Evolutionary conservation across 1,140 invertebrate species (phyloP).

Genomic region (Drosophila parvula): DNA sequence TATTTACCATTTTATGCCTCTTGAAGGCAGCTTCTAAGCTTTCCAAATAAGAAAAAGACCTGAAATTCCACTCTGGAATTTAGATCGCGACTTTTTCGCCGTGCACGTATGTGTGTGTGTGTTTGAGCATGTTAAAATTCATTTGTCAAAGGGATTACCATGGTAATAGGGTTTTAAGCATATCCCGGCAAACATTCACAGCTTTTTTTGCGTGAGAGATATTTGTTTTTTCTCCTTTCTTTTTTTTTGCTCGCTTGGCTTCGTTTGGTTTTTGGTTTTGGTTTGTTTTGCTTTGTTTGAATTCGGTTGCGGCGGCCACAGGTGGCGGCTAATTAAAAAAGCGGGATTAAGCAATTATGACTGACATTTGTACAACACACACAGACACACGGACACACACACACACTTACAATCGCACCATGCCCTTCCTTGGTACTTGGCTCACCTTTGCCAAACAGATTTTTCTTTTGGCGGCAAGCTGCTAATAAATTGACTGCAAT

Average conservation of each 20-base stretch:
- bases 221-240: slow-evolving; percentile 55
- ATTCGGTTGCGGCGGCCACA: slow-evolving; percentile 45
- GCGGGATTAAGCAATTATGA: slow-evolving; percentile 78
- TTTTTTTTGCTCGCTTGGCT: slow-evolving; percentile 31
- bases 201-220: slow-evolving; percentile 44
- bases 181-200: slow-evolving; percentile 70
- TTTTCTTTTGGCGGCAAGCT: slow-evolving; percentile 48
- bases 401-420: slow-evolving; percentile 24
- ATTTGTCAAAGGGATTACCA: slow-evolving; percentile 83
- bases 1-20: too few relatives aligned
- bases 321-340: slow-evolving; percentile 73
- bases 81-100: slow-evolving; percentile 6
- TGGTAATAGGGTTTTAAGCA: slow-evolving; percentile 81
- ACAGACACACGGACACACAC: slow-evolving; percentile 47
- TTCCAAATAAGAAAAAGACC: not conserved
- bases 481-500: slow-evolving; percentile 80
- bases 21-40: too few relatives aligned
- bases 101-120: slow-evolving; percentile 32
- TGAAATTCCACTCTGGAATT: not conserved
- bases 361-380: slow-evolving; percentile 66
- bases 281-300: slow-evolving; percentile 27
- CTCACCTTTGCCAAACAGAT: slow-evolving; percentile 59
- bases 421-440: not conserved
- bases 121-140: slow-evolving; percentile 73
- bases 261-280: slow-evolving; percentile 39